Percentiles rank a stretch among this genome's conserved stretches.
phyloP scores from a whole-genome alignment of 2,797 vertebrate species.

The Mareca penelope region DNA sequence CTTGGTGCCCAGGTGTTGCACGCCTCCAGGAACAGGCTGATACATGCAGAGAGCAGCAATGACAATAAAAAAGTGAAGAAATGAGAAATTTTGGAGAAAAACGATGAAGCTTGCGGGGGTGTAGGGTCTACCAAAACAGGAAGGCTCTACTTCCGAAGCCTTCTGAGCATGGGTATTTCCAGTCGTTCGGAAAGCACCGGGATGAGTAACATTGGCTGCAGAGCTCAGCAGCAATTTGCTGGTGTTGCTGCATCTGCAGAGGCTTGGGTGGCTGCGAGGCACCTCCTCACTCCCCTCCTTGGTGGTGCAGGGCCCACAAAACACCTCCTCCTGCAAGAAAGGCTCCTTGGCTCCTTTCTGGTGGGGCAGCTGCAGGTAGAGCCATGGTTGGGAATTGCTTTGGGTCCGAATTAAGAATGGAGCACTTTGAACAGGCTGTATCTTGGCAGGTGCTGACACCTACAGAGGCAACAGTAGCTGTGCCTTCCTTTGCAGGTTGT shows the following conservation, averaged over 20 bases:
- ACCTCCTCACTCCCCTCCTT: no score
- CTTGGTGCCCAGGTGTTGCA: neutral
- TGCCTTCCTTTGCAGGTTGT: constrained; percentile 41
- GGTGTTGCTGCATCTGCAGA: neutral
- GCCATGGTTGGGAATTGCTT: fast-evolving
- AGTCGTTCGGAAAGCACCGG: fast-evolving
- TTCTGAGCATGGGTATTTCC: neutral
- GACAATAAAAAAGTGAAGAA: neutral
- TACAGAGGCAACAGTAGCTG: neutral
- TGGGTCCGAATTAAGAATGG: neutral
- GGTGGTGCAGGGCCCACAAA: no score
- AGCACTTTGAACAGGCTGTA: fast-evolving
- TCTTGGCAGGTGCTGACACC: fast-evolving
- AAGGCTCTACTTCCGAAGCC: neutral
- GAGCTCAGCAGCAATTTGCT: neutral
- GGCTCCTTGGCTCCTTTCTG: neutral
- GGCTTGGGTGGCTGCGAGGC: no score
- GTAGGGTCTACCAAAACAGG: neutral
- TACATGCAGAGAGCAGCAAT: neutral
- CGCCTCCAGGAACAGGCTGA: neutral
- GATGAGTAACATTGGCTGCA: neutral
- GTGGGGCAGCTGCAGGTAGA: neutral
- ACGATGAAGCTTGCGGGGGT: fast-evolving
- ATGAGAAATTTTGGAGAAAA: neutral
- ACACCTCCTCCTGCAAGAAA: no score